These are phyloP conservation scores for Leuctra nigra DNA, from an alignment of 2,888 invertebrate genomes.

Conservation along the genomic window DNA sequence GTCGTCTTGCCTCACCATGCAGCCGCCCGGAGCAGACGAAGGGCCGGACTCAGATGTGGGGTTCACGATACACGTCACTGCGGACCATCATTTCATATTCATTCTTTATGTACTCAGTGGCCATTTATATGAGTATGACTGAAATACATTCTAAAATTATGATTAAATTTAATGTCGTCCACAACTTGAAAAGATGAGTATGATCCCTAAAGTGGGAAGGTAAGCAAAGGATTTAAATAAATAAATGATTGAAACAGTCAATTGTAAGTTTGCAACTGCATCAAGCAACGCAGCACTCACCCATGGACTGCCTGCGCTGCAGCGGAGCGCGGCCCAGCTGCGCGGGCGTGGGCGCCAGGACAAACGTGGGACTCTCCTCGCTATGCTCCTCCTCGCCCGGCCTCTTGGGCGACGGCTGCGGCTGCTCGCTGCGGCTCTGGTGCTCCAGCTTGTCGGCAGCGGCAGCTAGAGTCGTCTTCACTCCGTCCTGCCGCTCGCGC, in stretches of 20 bases:
- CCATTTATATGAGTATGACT: too few relatives aligned
- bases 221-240: too few relatives aligned
- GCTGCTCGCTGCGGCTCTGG: background rate
- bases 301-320: slow-evolving; percentile 79
- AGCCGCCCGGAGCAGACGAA: background rate
- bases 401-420: background rate
- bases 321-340: slow-evolving; percentile 85
- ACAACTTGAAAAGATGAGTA: too few relatives aligned
- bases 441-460: slow-evolving; percentile 13
- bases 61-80: slow-evolving; percentile 1
- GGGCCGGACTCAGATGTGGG: background rate
- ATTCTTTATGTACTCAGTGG: too few relatives aligned
- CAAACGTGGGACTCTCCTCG: slow-evolving; percentile 46
- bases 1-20: background rate
- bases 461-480: slow-evolving; percentile 5
- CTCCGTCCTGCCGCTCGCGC: background rate
- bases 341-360: slow-evolving; percentile 89
- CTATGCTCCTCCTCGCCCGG: background rate
- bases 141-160: too few relatives aligned
- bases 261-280: too few relatives aligned
- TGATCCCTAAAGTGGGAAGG: too few relatives aligned
- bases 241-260: too few relatives aligned
- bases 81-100: too few relatives aligned
- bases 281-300: slow-evolving; percentile 50
- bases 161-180: too few relatives aligned